These are phyloP conservation scores for Mylabris phalerata DNA, from an alignment of 1,140 invertebrate genomes.

Conservation along the genomic window DNA sequence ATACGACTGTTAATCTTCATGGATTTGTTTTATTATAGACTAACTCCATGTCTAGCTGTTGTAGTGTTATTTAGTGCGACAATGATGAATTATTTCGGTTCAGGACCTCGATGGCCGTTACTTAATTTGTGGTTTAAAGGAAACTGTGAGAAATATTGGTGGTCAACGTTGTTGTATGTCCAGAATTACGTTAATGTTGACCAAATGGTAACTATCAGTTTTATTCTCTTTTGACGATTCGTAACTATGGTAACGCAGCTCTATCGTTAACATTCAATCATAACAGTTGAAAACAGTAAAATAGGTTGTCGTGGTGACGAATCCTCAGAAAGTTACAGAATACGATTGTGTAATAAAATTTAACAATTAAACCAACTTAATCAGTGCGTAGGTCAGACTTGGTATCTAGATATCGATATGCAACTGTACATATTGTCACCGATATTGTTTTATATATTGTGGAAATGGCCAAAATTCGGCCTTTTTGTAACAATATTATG, in stretches of 20 bases:
- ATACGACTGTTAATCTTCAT: background rate
- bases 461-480: conserved; percentile 16
- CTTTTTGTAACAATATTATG: background rate
- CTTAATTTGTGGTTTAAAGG: conserved; percentile 33
- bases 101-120: conserved; percentile 47
- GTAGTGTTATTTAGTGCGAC: conserved; percentile 50
- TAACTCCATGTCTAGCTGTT: conserved; percentile 54
- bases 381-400: conserved; percentile 41
- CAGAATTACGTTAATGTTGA: conserved; percentile 48
- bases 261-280: too few relatives aligned
- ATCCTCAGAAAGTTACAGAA: too few relatives aligned
- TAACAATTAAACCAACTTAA: background rate
- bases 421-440: conserved; percentile 56
- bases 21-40: conserved; percentile 41
- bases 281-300: too few relatives aligned
- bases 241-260: too few relatives aligned
- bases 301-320: too few relatives aligned
- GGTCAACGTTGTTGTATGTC: conserved; percentile 47
- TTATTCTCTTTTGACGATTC: too few relatives aligned
- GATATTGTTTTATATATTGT: conserved; percentile 39
- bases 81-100: conserved; percentile 47
- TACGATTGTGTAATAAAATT: too few relatives aligned
- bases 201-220: conserved; percentile 31
- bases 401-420: conserved; percentile 57
- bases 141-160: conserved; percentile 48